phyloP scores from a whole-genome alignment of 1,140 invertebrate species.

The Holotrichia oblita region DNA sequence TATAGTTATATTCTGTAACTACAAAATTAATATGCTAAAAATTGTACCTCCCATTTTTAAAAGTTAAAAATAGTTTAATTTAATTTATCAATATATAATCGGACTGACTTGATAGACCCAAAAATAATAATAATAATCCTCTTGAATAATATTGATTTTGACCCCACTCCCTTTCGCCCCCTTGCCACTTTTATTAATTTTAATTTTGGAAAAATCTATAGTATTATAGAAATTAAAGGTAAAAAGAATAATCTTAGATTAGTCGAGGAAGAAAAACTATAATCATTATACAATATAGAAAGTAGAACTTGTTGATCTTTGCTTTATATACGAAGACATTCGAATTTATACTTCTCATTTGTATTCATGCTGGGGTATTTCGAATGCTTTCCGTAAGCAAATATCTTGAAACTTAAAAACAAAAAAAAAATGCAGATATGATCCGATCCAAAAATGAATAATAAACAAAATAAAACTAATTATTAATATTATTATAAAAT shows the following conservation, averaged over 20 bases:
- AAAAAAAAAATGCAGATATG: slow-evolving; percentile 19
- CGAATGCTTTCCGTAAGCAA: background rate
- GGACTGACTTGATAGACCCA: background rate
- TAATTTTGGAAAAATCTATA: background rate
- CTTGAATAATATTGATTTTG: too few relatives aligned
- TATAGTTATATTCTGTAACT: too few relatives aligned
- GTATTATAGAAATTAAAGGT: slow-evolving; percentile 15
- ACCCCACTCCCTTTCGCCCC: too few relatives aligned
- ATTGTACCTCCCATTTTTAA: background rate
- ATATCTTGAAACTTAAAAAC: background rate
- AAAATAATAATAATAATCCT: background rate
- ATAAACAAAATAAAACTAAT: slow-evolving; percentile 41
- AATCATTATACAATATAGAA: slow-evolving; percentile 30
- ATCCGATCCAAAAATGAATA: slow-evolving; percentile 43
- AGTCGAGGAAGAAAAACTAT: slow-evolving; percentile 24
- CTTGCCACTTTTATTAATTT: background rate
- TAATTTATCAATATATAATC: too few relatives aligned
- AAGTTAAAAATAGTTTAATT: background rate
- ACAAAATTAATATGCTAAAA: background rate
- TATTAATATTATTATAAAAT: slow-evolving; percentile 25
- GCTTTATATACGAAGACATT: background rate
- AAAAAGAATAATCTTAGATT: slow-evolving; percentile 27
- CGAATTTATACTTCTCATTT: background rate
- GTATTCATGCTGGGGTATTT: background rate
- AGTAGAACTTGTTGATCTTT: slow-evolving; percentile 19